phyloP scores from a whole-genome alignment of 2,888 invertebrate genomes.

The Aricia artaxerxes region DNA sequence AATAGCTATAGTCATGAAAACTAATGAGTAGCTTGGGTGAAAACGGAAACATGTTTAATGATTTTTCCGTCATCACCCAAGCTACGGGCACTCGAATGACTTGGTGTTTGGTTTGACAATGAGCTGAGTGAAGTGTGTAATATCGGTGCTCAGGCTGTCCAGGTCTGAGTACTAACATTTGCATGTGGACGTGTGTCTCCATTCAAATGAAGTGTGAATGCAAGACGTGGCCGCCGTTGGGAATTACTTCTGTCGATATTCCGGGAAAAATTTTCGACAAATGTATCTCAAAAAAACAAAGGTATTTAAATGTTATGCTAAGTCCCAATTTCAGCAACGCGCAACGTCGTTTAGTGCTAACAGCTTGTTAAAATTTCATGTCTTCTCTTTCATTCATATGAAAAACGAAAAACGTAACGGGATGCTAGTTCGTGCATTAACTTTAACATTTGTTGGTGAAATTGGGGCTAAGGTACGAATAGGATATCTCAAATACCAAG shows the following conservation, averaged over 20 bases:
- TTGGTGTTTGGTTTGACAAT: constrained; percentile 8
- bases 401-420: too few species aligned
- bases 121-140: constrained; percentile 15
- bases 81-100: background rate
- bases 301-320: too few species aligned
- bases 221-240: constrained; percentile 10
- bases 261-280: background rate
- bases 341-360: too few species aligned
- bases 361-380: too few species aligned
- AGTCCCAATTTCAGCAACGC: too few species aligned
- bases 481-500: too few species aligned
- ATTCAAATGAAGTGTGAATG: constrained; percentile 11
- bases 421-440: too few species aligned
- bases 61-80: background rate
- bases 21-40: too few species aligned
- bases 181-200: constrained; percentile 18
- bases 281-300: background rate
- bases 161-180: constrained; percentile 1
- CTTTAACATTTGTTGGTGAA: too few species aligned
- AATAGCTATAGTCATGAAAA: background rate
- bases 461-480: too few species aligned
- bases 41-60: background rate
- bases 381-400: too few species aligned
- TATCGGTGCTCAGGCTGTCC: background rate
- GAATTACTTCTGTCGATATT: background rate